Percentiles rank a stretch among this genome's conserved stretches.
Conservation (phyloP, 2,888 invertebrate genomes). For the Thumatha senex region DNA sequence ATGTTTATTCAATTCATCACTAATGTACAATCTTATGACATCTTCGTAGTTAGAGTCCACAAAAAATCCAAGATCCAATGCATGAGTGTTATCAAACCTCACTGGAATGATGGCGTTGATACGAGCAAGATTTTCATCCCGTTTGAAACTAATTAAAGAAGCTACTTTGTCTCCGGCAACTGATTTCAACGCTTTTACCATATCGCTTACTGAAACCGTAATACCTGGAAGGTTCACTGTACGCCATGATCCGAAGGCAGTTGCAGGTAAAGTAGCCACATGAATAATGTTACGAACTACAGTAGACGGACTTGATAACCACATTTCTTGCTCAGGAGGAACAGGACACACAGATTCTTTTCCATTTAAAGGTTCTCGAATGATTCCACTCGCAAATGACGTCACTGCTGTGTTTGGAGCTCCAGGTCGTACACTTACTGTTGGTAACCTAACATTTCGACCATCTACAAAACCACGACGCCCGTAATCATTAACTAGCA, state of each 20-base stretch:
- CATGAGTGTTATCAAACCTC: conserved; percentile 57
- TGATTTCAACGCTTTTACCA: conserved; percentile 53
- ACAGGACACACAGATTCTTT: conserved; percentile 55
- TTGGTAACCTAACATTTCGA: conserved; percentile 62
- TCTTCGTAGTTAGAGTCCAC: conserved; percentile 57
- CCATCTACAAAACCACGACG: conserved; percentile 67
- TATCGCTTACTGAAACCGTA: conserved; percentile 52
- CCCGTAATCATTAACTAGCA: conserved; percentile 66
- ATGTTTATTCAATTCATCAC: conserved; percentile 32
- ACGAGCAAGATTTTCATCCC: conserved; percentile 48
- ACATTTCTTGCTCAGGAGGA: conserved; percentile 49
- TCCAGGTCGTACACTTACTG: conserved; percentile 68
- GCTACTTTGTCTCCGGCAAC: conserved; percentile 57
- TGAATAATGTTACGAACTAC: conserved; percentile 59
- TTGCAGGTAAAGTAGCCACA: conserved; percentile 48
- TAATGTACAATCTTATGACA: conserved; percentile 55
- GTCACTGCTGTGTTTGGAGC: conserved; percentile 67
- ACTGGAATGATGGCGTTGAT: conserved; percentile 60
- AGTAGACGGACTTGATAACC: conserved; percentile 60
- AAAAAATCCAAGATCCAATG: conserved; percentile 58
- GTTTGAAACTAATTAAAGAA: conserved; percentile 49
- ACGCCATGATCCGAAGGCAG: conserved; percentile 51
- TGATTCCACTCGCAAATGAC: conserved; percentile 70
- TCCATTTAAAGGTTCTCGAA: conserved; percentile 66
- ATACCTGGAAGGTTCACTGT: conserved; percentile 64